Evolutionary conservation across 2,888 invertebrate genomes (phyloP).

Genomic region (Phragmatobia fuliginosa): DNA sequence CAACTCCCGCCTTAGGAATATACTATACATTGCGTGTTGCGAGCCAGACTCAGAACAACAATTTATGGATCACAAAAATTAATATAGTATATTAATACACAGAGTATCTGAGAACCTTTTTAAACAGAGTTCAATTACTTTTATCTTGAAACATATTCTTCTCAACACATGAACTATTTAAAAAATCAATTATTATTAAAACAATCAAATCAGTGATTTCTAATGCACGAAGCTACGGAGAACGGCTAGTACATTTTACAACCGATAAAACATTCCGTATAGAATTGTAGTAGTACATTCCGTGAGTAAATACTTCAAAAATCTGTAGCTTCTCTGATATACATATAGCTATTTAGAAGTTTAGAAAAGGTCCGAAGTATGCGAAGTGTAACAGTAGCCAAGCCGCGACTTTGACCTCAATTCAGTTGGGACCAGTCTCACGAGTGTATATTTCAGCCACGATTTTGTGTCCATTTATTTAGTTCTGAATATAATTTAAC

Average conservation of each 20-base stretch:
- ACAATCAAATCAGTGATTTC: too few species aligned
- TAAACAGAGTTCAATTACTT: neutral
- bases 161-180: too few species aligned
- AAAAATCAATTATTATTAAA: too few species aligned
- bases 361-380: conserved; percentile 26
- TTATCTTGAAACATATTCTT: neutral
- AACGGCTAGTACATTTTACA: neutral
- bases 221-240: neutral
- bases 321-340: neutral
- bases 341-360: neutral
- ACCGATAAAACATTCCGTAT: too few species aligned
- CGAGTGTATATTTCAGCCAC: conserved; percentile 65
- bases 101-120: neutral
- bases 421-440: conserved; percentile 58
- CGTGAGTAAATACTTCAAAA: neutral
- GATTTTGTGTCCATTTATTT: conserved; percentile 61
- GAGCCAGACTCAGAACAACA: too few species aligned
- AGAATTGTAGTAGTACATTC: too few species aligned
- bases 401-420: conserved; percentile 73
- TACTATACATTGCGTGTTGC: too few species aligned
- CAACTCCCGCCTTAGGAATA: too few species aligned
- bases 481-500: conserved; percentile 20
- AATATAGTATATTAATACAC: too few species aligned
- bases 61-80: too few species aligned
- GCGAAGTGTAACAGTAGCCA: conserved; percentile 45